phyloP scores from a whole-genome alignment of 2,888 invertebrate species.

The Julus scanicus region DNA sequence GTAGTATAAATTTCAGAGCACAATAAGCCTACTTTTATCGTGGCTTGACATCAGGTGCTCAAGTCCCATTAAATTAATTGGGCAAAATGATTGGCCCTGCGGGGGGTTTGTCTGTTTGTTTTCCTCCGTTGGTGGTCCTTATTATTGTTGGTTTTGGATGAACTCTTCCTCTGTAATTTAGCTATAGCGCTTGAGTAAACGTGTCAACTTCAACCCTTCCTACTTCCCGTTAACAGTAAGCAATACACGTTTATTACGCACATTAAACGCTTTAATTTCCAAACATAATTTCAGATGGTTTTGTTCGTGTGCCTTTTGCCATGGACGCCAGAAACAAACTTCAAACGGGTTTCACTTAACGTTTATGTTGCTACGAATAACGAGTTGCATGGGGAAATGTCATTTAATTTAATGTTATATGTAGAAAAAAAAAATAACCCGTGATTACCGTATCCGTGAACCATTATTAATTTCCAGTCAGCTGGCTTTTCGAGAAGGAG shows the following conservation, averaged over 20 bases:
- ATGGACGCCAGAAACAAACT: not conserved
- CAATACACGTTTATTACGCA: not conserved
- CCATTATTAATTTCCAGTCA: not conserved
- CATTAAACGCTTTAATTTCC: not conserved
- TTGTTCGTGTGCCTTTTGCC: not conserved
- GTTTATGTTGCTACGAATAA: not conserved
- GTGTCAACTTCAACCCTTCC: slow-evolving; percentile 1
- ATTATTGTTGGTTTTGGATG: not conserved
- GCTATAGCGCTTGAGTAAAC: not conserved
- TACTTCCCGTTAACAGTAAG: not conserved
- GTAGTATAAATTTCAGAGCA: not conserved
- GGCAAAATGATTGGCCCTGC: not conserved
- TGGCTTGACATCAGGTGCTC: not conserved
- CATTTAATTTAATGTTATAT: not conserved
- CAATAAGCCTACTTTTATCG: not conserved
- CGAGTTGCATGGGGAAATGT: not conserved
- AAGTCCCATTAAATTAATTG: slow-evolving; percentile 1
- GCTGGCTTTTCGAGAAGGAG: not conserved
- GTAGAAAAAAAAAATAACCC: not conserved
- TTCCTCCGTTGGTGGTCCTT: not conserved
- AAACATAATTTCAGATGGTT: too few relatives aligned
- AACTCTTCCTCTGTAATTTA: not conserved
- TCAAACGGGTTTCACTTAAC: not conserved
- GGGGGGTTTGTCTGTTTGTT: not conserved
- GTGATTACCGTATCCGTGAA: not conserved